These are phyloP conservation scores for Folsomia manolachei DNA, from an alignment of 2,888 invertebrate species.

Conservation along the genomic window DNA sequence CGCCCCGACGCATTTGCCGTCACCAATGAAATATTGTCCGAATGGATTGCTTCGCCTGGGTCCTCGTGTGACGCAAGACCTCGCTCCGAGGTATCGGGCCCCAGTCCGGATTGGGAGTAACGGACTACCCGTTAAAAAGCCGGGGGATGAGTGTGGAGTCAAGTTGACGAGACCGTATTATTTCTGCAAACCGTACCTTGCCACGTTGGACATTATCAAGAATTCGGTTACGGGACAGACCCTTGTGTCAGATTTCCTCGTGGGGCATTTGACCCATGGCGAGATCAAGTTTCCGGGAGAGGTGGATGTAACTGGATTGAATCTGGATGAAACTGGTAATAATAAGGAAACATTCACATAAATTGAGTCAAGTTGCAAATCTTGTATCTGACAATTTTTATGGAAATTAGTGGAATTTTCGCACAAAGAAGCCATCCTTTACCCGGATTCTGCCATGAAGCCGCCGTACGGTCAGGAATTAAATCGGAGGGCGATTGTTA, in stretches of 20 bases:
- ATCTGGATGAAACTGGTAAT: conserved; percentile 79
- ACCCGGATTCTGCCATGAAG: conserved; percentile 70
- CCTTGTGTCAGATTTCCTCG: conserved; percentile 77
- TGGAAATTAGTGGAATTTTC: conserved; percentile 73
- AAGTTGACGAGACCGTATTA: conserved; percentile 25
- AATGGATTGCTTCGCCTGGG: background rate
- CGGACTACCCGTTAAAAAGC: background rate
- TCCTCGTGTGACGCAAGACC: background rate
- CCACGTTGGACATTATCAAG: conserved; percentile 72
- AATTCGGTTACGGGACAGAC: conserved; percentile 62
- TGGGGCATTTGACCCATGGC: conserved; percentile 85
- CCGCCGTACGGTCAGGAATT: conserved; percentile 82
- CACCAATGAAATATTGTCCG: too few relatives aligned
- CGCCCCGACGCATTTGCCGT: background rate
- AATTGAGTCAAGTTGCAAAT: background rate
- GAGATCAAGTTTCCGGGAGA: conserved; percentile 81
- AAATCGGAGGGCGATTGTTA: conserved; percentile 80
- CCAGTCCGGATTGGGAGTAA: background rate
- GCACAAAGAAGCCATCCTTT: conserved; percentile 89
- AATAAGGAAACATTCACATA: conserved; percentile 43
- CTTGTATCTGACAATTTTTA: too few relatives aligned
- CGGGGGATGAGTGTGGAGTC: background rate
- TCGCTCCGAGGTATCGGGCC: background rate
- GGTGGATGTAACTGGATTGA: conserved; percentile 77
- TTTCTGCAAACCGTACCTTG: conserved; percentile 60